Percentiles rank a stretch among this genome's conserved stretches.
phyloP scores from a whole-genome alignment of 2,888 invertebrate genomes.

The Chrysopilus asiliformis region DNA sequence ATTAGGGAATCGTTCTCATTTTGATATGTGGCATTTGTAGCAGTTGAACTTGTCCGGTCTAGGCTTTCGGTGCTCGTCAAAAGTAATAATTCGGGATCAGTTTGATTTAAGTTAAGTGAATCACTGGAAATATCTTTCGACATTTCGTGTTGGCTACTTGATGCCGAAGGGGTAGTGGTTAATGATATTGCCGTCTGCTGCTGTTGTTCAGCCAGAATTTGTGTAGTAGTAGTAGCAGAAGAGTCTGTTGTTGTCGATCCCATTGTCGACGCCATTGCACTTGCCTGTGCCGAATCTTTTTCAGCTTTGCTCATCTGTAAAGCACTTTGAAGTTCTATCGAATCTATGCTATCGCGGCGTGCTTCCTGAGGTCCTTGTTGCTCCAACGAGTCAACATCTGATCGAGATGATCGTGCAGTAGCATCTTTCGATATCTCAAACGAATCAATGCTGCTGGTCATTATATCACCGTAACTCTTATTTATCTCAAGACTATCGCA shows the following conservation, averaged over 20 bases:
- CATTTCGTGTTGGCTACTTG: slow-evolving; percentile 16
- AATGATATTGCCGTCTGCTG: neutral
- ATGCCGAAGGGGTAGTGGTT: neutral
- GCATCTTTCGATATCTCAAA: slow-evolving; percentile 36
- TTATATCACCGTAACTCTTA: slow-evolving; percentile 39
- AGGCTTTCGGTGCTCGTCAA: slow-evolving; percentile 58
- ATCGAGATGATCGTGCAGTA: slow-evolving; percentile 24
- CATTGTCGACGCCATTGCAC: slow-evolving; percentile 18
- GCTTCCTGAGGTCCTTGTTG: slow-evolving; percentile 25
- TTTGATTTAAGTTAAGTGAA: slow-evolving; percentile 32
- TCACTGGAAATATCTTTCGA: slow-evolving; percentile 32
- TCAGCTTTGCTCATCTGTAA: slow-evolving; percentile 12
- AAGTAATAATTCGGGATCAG: slow-evolving; percentile 43
- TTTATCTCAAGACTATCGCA: slow-evolving; percentile 55
- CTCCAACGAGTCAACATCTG: slow-evolving; percentile 32
- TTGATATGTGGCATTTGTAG: slow-evolving; percentile 71
- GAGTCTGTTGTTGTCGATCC: slow-evolving; percentile 21
- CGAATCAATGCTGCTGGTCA: slow-evolving; percentile 44
- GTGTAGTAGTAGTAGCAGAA: slow-evolving; percentile 10
- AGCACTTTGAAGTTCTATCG: slow-evolving; percentile 26
- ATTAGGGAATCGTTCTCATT: slow-evolving; percentile 74
- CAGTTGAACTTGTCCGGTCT: slow-evolving; percentile 65
- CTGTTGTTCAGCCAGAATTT: too few species aligned
- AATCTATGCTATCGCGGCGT: slow-evolving; percentile 32
- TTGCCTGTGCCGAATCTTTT: slow-evolving; percentile 18